Evolutionary conservation across 2,888 invertebrate species (phyloP).

Genomic region (Gibbula magus): DNA sequence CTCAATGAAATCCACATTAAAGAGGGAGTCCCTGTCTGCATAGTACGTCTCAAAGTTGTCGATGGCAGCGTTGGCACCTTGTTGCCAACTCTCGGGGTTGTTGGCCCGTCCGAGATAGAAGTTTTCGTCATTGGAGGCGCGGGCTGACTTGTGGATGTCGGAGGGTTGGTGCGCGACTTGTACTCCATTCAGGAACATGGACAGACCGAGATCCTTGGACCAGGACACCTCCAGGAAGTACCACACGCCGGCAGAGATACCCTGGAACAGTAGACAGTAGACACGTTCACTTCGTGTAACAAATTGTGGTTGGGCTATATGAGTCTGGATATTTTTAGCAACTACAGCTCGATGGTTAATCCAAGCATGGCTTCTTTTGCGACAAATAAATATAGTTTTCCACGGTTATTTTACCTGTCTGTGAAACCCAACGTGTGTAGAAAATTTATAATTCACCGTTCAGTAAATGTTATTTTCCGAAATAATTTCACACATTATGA

Average conservation of each 20-base stretch:
- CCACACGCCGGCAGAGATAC: conserved; percentile 59
- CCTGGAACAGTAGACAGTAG: not conserved
- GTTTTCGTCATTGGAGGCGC: conserved; percentile 37
- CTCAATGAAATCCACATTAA: conserved; percentile 58
- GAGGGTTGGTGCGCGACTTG: conserved; percentile 45
- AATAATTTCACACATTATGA: too few species aligned
- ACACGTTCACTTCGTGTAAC: too few species aligned
- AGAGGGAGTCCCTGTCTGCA: conserved; percentile 61
- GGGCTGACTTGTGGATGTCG: conserved; percentile 35
- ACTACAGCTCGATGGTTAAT: too few species aligned
- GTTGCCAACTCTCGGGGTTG: conserved; percentile 48
- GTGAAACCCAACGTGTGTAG: too few species aligned
- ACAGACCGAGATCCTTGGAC: conserved; percentile 52
- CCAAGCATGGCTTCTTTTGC: too few species aligned
- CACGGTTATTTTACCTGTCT: too few species aligned
- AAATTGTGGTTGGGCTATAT: too few species aligned
- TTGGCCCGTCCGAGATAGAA: conserved; percentile 64
- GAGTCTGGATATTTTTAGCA: too few species aligned
- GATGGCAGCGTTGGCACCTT: conserved; percentile 50
- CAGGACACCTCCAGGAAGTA: conserved; percentile 72
- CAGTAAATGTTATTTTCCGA: too few species aligned
- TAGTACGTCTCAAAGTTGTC: conserved; percentile 71
- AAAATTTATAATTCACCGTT: too few species aligned
- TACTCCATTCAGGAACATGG: conserved; percentile 62
- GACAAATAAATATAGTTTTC: too few species aligned